Base-by-base conservation (phyloP, 2,888 invertebrate genomes). In the Dicranocentrus wangi region DNA sequence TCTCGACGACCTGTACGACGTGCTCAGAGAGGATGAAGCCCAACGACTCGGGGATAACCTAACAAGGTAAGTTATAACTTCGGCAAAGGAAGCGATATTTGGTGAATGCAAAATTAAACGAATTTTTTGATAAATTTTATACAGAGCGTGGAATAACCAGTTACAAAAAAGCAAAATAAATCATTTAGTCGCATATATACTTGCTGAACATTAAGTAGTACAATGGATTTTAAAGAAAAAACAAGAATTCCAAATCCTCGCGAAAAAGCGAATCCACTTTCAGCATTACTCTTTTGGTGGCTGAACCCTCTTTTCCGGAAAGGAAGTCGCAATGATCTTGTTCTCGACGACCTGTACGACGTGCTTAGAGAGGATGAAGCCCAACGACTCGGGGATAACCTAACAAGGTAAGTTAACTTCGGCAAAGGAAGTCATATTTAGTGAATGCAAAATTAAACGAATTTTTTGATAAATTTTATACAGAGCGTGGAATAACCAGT, bases 221-320 rank as follows among this genome's bases (percentile, higher is more conserved):
- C n/a, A n/a, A 87, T 87, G 87, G 87, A 87, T 75, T 84, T 85
- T 60, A 69, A 63, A 27, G 84, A 84, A n/a, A 91, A 90, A 70
- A 91, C 90, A 73, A 91, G 90, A 82, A 89, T 90, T 66, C 88
- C 89, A 71, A 92, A 93, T 89, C 93, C 92, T 1, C 89, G 91
- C 77, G 91, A 90, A 86, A 89, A 88, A 58, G 91, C 92, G 15
- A 92, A 91, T 87, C 85, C 91, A 5, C 86, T 94, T 7, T 92
- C 93, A 1, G 90, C 93, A 79, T 88, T 93, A 28, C 89, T 92
- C 60, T 93, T 92, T 88, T 93, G 93, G 89, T 96, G 95, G 92
- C 93, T 94, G 73, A 90, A 94, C 87, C 93, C 92, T 3, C 89
- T 94, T 87, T 95, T 95, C 89, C 92, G 91, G 86, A 92, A 92